A percentile compares a stretch with the other conserved stretches of the same genome.
Evolutionary conservation across 2,888 invertebrate genomes (phyloP).

Genomic region (Mythimna lalbum): DNA sequence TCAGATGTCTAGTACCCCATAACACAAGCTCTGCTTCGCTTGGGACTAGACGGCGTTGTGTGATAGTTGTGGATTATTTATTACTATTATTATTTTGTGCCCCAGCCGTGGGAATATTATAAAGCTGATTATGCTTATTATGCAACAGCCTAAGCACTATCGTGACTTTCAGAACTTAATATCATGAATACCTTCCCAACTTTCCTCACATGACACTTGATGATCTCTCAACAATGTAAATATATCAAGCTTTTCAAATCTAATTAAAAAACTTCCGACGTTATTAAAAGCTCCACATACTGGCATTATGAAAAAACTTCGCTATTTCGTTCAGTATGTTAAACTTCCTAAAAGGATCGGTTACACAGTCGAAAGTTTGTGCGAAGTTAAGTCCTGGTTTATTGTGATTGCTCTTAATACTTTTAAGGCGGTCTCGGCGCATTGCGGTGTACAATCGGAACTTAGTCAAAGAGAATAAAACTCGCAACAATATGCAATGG

Average conservation of each 20-base stretch:
- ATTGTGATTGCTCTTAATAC: constrained; percentile 83
- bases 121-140: no score
- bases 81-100: no score
- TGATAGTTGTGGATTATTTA: no score
- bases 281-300: constrained; percentile 65
- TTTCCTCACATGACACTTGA: constrained; percentile 21
- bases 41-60: no score
- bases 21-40: no score
- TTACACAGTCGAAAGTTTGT: constrained; percentile 58
- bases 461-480: constrained; percentile 79
- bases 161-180: background rate
- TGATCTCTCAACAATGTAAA: constrained; percentile 34
- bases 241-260: constrained; percentile 41
- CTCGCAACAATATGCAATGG: constrained; percentile 79
- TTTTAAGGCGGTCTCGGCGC: constrained; percentile 75
- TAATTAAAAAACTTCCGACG: constrained; percentile 64
- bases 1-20: no score
- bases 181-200: background rate
- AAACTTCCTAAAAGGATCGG: constrained; percentile 63
- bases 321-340: constrained; percentile 57
- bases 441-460: constrained; percentile 83
- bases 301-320: constrained; percentile 65
- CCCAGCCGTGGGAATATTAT: no score
- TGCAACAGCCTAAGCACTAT: background rate
- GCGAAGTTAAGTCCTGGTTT: constrained; percentile 77